Percentiles rank a stretch among this genome's conserved stretches.
Evolutionary conservation across 2,888 invertebrate species (phyloP).

Genomic region (Melinaea menophilus): DNA sequence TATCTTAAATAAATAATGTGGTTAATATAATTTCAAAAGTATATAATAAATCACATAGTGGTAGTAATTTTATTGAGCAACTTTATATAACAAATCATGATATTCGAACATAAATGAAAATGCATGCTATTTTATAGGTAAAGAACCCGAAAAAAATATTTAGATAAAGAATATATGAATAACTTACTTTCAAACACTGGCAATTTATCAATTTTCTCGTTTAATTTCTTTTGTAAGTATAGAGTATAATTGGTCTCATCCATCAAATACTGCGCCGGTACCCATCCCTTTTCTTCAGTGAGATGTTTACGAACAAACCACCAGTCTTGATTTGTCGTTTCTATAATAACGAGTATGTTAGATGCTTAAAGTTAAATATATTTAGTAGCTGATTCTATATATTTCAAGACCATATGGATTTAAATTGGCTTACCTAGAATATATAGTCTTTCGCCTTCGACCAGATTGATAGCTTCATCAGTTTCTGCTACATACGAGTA

Average conservation of each 20-base stretch:
- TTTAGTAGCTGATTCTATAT: constrained; percentile 5
- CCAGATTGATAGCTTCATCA: constrained; percentile 91
- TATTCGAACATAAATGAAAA: too few relatives aligned
- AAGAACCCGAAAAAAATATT: neutral
- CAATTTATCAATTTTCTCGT: constrained; percentile 93
- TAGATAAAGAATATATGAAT: neutral
- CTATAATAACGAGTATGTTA: constrained; percentile 52
- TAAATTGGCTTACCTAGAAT: constrained; percentile 80
- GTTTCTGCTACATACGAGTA: constrained; percentile 92
- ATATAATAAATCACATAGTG: too few relatives aligned
- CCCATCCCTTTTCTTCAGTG: constrained; percentile 95
- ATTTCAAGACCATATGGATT: constrained; percentile 3
- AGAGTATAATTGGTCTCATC: constrained; percentile 88
- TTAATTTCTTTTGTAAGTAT: constrained; percentile 91
- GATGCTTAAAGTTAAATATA: too few relatives aligned
- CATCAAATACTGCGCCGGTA: constrained; percentile 93
- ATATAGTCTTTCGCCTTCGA: constrained; percentile 93
- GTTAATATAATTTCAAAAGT: too few relatives aligned
- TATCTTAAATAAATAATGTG: too few relatives aligned
- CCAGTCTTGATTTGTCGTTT: constrained; percentile 92
- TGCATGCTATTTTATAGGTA: neutral
- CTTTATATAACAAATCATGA: too few relatives aligned
- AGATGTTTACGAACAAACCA: constrained; percentile 94
- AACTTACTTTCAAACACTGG: constrained; percentile 94
- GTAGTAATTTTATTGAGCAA: too few relatives aligned